Conservation (phyloP, 1,140 invertebrate genomes). For the honey bee (Apis mellifera) region Amel_HAv3.1 CM009941.2:10617001-10617500, state of each 20-base stretch:
- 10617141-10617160: not conserved
- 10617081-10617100: not conserved
- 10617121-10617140: not conserved
- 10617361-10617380: conserved; percentile 69
- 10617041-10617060: conserved; percentile 3
- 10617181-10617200: not conserved
- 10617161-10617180: no score
- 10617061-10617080: not conserved
- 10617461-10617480: conserved; percentile 14
- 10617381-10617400: conserved; percentile 67
- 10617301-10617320: not conserved
- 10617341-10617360: conserved; percentile 21
- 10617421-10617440: conserved; percentile 69
- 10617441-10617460: conserved; percentile 39
- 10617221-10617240: conserved; percentile 54
- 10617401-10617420: conserved; percentile 79
- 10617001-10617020: conserved; percentile 21
- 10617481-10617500: not conserved
- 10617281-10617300: conserved; percentile 2
- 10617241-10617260: conserved; percentile 77
- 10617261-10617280: conserved; percentile 41
- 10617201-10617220: conserved; percentile 22
- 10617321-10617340: conserved; percentile 24
- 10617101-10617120: not conserved
- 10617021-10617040: conserved; percentile 6